A percentile compares a stretch with the other conserved stretches of the same genome.
phyloP scores from a whole-genome alignment of 2,888 invertebrate species.

The Caenorhabditis panamensis region DNA sequence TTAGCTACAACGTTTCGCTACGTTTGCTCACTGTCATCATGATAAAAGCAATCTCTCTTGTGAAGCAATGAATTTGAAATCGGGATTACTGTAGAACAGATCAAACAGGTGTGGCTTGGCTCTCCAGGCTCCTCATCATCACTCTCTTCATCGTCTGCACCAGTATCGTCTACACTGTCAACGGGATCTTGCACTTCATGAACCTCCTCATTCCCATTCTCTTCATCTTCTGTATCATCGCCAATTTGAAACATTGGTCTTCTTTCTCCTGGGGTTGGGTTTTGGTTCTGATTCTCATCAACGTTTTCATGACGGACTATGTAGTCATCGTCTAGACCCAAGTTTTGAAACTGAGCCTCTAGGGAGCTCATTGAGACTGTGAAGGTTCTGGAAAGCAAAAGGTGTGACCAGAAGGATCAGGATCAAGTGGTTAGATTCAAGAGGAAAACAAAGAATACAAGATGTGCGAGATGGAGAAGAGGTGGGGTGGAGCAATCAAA shows the following conservation, averaged over 20 bases:
- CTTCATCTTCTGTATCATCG: neutral
- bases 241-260: no score
- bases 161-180: no score
- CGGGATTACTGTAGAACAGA: neutral
- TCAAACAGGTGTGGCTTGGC: neutral
- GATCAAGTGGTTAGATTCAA: no score
- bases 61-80: neutral
- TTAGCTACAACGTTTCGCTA: neutral
- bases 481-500: no score
- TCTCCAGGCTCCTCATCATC: neutral
- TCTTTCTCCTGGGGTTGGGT: no score
- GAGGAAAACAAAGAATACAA: no score
- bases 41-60: slow-evolving; percentile 1
- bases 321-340: neutral
- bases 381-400: neutral
- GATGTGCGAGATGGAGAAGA: no score
- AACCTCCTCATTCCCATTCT: neutral
- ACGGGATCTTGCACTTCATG: neutral
- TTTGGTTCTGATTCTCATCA: neutral
- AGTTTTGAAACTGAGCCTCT: neutral
- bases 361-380: neutral
- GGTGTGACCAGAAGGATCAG: neutral
- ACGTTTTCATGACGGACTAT: neutral
- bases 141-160: neutral
- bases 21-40: slow-evolving; percentile 1